phyloP scores from a whole-genome alignment of 2,888 invertebrate genomes.

The Synergus umbraculus region DNA sequence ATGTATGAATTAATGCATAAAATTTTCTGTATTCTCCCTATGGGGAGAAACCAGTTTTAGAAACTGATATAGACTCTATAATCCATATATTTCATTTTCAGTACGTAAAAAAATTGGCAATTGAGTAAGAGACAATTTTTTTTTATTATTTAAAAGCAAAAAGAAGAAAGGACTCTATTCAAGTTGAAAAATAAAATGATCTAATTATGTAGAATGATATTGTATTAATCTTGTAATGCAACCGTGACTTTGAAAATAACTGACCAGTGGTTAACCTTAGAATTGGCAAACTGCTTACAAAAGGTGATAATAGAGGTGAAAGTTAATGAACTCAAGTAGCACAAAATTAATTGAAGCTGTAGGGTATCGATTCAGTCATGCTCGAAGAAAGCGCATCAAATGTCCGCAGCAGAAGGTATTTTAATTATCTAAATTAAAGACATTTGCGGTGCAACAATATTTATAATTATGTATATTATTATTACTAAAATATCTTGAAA shows the following conservation, averaged over 20 bases:
- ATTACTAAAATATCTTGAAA: too few species aligned
- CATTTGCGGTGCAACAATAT: neutral
- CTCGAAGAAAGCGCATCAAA: neutral
- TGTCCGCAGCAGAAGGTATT: neutral
- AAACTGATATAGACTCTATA: too few species aligned
- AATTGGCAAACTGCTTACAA: conserved; percentile 11
- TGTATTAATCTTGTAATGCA: neutral
- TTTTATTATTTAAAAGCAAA: neutral
- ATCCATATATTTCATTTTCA: neutral
- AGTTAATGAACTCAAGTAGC: conserved; percentile 27
- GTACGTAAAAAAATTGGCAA: neutral
- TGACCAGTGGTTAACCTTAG: neutral
- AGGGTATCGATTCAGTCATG: neutral
- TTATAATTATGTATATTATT: too few species aligned
- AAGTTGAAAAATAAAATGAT: neutral
- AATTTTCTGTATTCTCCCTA: neutral
- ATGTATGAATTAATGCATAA: too few species aligned
- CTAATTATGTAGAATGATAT: neutral
- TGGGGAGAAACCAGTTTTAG: too few species aligned
- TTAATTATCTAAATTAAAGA: neutral
- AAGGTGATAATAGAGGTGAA: conserved; percentile 12
- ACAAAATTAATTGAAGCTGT: conserved; percentile 4
- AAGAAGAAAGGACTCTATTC: neutral
- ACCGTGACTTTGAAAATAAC: conserved; percentile 5
- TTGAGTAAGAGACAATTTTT: neutral